Evolutionary conservation across 2,797 vertebrate genomes (phyloP).

Genomic region (Euthynnus affinis): DNA sequence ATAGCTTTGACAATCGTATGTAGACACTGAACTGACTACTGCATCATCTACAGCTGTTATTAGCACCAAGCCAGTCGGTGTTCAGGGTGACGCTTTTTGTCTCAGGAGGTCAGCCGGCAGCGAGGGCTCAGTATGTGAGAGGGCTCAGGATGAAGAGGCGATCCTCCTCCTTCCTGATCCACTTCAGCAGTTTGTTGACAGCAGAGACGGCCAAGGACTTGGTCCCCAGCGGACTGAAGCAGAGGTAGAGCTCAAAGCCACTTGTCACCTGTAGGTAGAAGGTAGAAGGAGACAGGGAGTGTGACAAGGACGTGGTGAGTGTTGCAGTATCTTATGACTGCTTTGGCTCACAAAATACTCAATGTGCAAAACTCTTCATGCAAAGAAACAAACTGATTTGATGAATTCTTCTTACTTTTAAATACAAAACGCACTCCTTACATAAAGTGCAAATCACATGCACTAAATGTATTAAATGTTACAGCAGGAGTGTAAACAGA

Average conservation of each 20-base stretch:
- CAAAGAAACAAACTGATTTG: background rate
- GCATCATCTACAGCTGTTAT: conserved; percentile 13
- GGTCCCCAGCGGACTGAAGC: conserved; percentile 95
- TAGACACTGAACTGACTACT: conserved; percentile 11
- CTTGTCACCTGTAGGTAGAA: conserved; percentile 90
- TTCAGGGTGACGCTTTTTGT: background rate
- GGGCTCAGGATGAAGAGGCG: conserved; percentile 97
- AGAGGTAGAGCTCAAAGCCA: conserved; percentile 97
- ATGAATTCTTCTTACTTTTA: background rate
- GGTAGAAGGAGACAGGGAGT: rapidly evolving
- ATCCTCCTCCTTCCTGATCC: conserved; percentile 99
- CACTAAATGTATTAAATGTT: background rate
- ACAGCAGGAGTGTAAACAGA: background rate
- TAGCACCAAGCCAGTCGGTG: conserved; percentile 12
- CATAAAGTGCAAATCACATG: no score
- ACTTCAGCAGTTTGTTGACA: conserved; percentile 96
- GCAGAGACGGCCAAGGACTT: conserved; percentile 90
- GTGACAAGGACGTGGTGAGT: background rate
- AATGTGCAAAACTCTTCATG: background rate
- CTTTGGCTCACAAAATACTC: background rate
- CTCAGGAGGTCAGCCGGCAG: conserved; percentile 8
- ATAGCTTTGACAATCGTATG: conserved; percentile 19
- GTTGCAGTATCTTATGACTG: background rate
- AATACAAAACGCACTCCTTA: background rate
- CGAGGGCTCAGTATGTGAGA: conserved; percentile 91